Evolutionary conservation across 2,888 invertebrate genomes (phyloP), one percentile per base, ranked within the genome.

Genomic region (Gymnosoma rotundatum): DNA sequence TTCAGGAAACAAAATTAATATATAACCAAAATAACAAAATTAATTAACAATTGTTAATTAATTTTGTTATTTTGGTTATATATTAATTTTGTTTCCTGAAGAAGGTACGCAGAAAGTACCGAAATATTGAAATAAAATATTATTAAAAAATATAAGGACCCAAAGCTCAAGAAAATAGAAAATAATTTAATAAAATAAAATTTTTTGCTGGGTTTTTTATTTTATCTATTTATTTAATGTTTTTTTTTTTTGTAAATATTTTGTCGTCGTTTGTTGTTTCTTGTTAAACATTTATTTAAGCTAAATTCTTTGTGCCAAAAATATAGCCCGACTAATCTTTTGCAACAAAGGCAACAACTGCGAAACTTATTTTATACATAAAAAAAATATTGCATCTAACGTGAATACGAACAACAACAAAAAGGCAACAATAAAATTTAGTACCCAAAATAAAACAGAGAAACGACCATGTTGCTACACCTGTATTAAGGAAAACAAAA

Each of bases 221-320:
- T 18, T 45, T 8, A 32, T 32, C 8, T 32, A 32, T 32, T 32
- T 32, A 32, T 32, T 32, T 6, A 32, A 32, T 32, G 8, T 32
- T 32, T 32, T 32, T 32, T 32, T 32, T 32, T 63, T 48, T 38
- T 52, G 16, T 42, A 60, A n/a, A 25, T 58, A 58, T 42, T 18
- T 42, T 10, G 8, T 50, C 18, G 58, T 52, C 21, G 18, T 64
- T 56, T 75, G 63, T 80, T 74, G 66, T 76, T 81, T 58, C 80
- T 63, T 84, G 83, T 81, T 78, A 60, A 84, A 80, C 83, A 84
- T 84, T 78, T 81, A 81, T 81, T 76, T 81, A 70, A 64, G 66
- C 73, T 84, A 58, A 80, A 73, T 20, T 78, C 73, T 84, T 80
- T 84, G 73, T 74, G 78, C 83, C 74, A 84, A 84, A 75, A 79